These are phyloP conservation scores for Python bivittatus DNA, from an alignment of 2,113 vertebrate genomes.

Conservation along the genomic window DNA sequence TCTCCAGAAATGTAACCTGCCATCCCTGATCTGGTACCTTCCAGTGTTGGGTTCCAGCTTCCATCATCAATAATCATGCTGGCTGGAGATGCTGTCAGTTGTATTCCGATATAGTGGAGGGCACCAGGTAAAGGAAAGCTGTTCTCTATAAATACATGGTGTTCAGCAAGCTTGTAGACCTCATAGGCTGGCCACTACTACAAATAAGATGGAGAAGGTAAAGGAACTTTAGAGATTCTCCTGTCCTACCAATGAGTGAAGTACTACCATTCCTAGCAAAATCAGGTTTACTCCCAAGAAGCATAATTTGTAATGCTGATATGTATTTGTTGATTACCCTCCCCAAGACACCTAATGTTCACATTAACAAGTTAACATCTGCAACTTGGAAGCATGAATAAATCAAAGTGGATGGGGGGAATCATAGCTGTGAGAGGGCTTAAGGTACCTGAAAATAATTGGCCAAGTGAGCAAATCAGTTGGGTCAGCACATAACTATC, in stretches of 20 bases:
- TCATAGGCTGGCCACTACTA: neutral
- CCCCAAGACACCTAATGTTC: neutral
- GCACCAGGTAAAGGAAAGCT: neutral
- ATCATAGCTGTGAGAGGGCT: neutral
- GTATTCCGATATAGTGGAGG: neutral
- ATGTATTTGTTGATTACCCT: neutral
- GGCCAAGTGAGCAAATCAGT: conserved; percentile 9
- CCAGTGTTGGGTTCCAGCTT: neutral
- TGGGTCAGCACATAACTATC: neutral
- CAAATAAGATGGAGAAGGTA: neutral
- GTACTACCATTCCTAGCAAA: neutral
- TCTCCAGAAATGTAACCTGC: no score
- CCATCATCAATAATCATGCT: neutral
- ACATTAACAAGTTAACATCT: neutral
- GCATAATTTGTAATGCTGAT: neutral
- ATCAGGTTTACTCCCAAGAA: neutral
- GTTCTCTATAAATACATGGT: neutral
- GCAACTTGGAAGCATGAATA: conserved; percentile 12
- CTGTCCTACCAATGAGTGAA: neutral
- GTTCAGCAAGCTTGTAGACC: neutral
- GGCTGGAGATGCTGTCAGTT: neutral
- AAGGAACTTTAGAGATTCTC: neutral
- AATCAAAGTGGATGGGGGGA: neutral
- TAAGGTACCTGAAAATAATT: conserved; percentile 22
- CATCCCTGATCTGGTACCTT: no score